These are phyloP conservation scores for Dryocosmus kuriphilus DNA, from an alignment of 2,888 invertebrate species.

Conservation along the genomic window DNA sequence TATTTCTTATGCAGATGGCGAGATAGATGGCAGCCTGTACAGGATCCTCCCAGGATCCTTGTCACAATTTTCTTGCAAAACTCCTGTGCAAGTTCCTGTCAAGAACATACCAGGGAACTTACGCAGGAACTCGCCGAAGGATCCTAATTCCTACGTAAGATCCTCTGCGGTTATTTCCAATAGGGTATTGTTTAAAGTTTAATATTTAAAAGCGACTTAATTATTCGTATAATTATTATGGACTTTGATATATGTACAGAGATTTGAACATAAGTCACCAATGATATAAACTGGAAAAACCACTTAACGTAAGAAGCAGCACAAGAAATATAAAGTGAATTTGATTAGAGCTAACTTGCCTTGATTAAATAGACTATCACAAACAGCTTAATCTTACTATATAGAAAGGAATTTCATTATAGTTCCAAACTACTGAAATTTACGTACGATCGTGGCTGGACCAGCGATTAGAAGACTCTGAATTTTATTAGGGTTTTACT, in stretches of 20 bases:
- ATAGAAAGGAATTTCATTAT: conserved; percentile 50
- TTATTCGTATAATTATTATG: background rate
- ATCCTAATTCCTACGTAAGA: no score
- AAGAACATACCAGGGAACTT: no score
- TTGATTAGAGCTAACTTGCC: conserved; percentile 45
- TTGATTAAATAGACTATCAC: conserved; percentile 42
- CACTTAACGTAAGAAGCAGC: background rate
- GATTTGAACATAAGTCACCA: background rate
- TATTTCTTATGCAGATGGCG: no score
- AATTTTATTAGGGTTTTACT: background rate
- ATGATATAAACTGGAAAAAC: background rate
- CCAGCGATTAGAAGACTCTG: conserved; percentile 17
- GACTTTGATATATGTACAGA: background rate
- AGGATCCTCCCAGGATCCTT: no score
- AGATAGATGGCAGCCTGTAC: no score
- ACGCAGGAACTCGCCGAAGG: no score
- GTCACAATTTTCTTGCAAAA: no score
- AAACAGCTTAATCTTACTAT: conserved; percentile 47
- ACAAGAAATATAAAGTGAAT: conserved; percentile 6
- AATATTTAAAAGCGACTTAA: background rate
- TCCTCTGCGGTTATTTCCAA: no score
- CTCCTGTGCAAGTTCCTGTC: no score
- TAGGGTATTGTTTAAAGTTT: background rate
- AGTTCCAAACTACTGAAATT: conserved; percentile 44
- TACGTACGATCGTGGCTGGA: conserved; percentile 41